Conservation (phyloP, 2,797 vertebrate species). For the Decapterus maruadsi region DNA sequence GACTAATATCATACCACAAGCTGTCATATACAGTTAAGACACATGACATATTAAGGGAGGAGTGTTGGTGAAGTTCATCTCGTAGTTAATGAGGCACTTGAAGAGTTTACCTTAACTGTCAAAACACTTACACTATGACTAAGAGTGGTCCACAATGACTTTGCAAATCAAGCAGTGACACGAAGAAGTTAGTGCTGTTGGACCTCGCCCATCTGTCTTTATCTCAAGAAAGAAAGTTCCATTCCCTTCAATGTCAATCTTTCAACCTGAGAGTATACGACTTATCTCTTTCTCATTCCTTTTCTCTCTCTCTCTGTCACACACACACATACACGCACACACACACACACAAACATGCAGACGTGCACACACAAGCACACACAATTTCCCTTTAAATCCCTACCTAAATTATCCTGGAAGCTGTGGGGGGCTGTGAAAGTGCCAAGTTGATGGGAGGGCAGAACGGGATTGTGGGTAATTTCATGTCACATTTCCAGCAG, state of each 20-base stretch:
- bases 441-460: slow-evolving; percentile 73
- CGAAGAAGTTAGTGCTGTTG: slow-evolving; percentile 27
- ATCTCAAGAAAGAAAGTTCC: slow-evolving; percentile 57
- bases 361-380: slow-evolving; percentile 24
- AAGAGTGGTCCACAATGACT: slow-evolving; percentile 24
- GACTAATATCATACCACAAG: slow-evolving; percentile 36
- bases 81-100: slow-evolving; percentile 38
- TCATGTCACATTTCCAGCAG: slow-evolving; percentile 76
- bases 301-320: not conserved
- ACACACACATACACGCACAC: not conserved
- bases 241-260: slow-evolving; percentile 65
- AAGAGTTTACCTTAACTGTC: slow-evolving; percentile 49
- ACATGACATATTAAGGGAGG: slow-evolving; percentile 29
- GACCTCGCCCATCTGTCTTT: slow-evolving; percentile 45
- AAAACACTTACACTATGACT: slow-evolving; percentile 21
- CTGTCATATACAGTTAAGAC: slow-evolving; percentile 51
- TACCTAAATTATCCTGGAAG: slow-evolving; percentile 67
- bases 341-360: not conserved
- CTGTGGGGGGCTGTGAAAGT: slow-evolving; percentile 63
- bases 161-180: slow-evolving; percentile 53
- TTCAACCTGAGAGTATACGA: slow-evolving; percentile 45
- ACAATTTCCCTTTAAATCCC: slow-evolving; percentile 66
- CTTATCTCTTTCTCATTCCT: slow-evolving; percentile 44
- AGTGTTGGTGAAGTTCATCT: slow-evolving; percentile 40
- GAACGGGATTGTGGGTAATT: slow-evolving; percentile 79